Evolutionary conservation across 1,140 invertebrate genomes (phyloP), one percentile per base, ranked within the genome.

Genomic region (Drosophila prosaltans): DNA sequence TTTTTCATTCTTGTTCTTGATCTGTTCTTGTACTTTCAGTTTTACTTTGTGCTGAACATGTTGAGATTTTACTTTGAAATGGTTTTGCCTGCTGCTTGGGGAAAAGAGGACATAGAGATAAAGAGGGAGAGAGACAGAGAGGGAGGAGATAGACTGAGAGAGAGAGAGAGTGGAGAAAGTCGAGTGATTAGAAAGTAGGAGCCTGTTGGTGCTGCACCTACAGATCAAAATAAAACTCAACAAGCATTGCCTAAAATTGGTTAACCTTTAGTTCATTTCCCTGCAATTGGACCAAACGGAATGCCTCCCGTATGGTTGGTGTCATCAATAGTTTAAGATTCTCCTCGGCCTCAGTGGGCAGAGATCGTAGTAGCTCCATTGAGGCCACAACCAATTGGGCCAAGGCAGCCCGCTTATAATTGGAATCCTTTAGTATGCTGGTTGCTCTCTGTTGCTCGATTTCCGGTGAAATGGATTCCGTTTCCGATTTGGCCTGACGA

Each of bases 371-470:
- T 43, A 92, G 65, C 60, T 92, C 92, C 91, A 92, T 92, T 2
- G 91, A 92, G 3, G 92, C 92, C 8, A 92, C 91, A 26, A 92
- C 90, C 24, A 92, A 48, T 69, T 92, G 91, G 0, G 92, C 88
- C 6, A 92, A 32, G 6, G 91, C 91, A 1, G 91, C 86, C 4
- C 91, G 74, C 67, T 92, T 92, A 51, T 91, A 92, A 24, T 92
- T 92, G 3, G 84, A 92, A 10, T 92, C 96, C 94, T 97, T 97
- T 64, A 95, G 95, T 54, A 97, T 96, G 67, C 96, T 97, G 21
- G 94, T 94, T 63, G 94, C 94, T 71, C 95, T 94, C 91, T 97
- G 96, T 71, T 95, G 94, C 80, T 96, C 95, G 28, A 96, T 95
- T 84, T 97, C 96, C 4, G 95, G 95, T 26, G 94, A 95, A 10